Evolutionary conservation across 1,140 invertebrate genomes (phyloP).

Genomic region (Polyergus mexicanus): DNA sequence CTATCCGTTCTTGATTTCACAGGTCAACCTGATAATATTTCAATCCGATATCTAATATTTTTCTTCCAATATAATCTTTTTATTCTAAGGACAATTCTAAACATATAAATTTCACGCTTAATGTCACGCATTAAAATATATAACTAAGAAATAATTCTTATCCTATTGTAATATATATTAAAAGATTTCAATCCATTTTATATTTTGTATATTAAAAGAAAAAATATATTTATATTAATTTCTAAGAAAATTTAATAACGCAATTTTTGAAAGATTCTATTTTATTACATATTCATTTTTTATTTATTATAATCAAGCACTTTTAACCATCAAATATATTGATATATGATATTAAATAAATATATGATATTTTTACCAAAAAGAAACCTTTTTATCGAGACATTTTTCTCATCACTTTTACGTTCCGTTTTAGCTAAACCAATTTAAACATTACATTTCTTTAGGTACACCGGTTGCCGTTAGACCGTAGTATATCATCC

Average conservation of each 20-base stretch:
- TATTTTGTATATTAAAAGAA: neutral
- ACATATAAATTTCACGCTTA: neutral
- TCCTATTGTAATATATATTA: neutral
- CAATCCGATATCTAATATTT: neutral
- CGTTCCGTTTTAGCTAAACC: neutral
- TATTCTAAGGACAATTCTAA: neutral
- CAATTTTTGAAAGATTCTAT: neutral
- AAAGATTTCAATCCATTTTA: neutral
- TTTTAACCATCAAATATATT: neutral
- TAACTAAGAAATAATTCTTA: neutral
- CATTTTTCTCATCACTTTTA: neutral
- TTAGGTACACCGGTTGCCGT: conserved; percentile 31
- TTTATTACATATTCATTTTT: neutral
- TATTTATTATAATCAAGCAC: neutral
- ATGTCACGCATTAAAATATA: neutral
- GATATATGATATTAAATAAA: no score
- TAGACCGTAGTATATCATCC: conserved; percentile 53
- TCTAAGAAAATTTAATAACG: neutral
- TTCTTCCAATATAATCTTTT: neutral
- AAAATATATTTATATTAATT: neutral
- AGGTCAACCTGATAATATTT: conserved; percentile 17
- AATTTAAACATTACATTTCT: conserved; percentile 55
- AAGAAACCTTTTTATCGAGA: neutral
- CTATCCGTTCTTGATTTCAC: neutral
- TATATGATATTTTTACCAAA: neutral